Conservation (phyloP, 2,888 invertebrate species). For the Ceratothoa steindachneri region DNA sequence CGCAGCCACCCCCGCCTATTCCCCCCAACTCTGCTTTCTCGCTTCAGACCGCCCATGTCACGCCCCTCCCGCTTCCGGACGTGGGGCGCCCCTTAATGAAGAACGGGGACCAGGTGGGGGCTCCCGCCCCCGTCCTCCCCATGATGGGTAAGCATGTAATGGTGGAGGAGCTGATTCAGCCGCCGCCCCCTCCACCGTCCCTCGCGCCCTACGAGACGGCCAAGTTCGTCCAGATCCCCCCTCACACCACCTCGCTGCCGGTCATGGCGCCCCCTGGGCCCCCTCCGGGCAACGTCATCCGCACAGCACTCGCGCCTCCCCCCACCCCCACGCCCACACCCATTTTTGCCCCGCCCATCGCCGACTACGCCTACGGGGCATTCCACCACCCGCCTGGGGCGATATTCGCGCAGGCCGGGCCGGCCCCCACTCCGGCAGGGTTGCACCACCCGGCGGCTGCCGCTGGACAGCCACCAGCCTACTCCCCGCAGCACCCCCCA, state of each 20-base stretch:
- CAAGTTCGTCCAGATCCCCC: slow-evolving; percentile 30
- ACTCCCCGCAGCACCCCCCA: slow-evolving; percentile 9
- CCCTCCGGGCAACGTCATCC: slow-evolving; percentile 9
- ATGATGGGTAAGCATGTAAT: slow-evolving; percentile 21
- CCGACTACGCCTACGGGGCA: slow-evolving; percentile 32
- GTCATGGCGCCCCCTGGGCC: slow-evolving; percentile 3
- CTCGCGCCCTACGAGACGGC: slow-evolving; percentile 23
- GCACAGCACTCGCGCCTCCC: slow-evolving; percentile 29
- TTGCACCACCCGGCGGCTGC: slow-evolving; percentile 16
- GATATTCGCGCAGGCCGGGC: slow-evolving; percentile 28
- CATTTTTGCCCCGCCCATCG: slow-evolving; percentile 27
- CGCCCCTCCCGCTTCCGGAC: background rate
- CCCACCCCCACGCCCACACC: slow-evolving; percentile 31
- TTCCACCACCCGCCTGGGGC: slow-evolving; percentile 28
- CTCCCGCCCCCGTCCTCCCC: slow-evolving; percentile 17
- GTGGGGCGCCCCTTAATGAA: slow-evolving; percentile 13
- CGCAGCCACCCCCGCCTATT: background rate
- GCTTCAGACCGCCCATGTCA: background rate
- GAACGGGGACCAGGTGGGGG: slow-evolving; percentile 35
- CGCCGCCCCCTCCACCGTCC: slow-evolving; percentile 19
- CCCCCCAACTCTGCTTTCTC: background rate
- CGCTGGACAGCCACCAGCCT: slow-evolving; percentile 16
- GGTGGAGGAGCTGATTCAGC: slow-evolving; percentile 30
- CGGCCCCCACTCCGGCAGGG: slow-evolving; percentile 16
- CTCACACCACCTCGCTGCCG: slow-evolving; percentile 27